Base-by-base conservation (phyloP, 2,888 invertebrate genomes). In the Xestia sexstrigata region DNA sequence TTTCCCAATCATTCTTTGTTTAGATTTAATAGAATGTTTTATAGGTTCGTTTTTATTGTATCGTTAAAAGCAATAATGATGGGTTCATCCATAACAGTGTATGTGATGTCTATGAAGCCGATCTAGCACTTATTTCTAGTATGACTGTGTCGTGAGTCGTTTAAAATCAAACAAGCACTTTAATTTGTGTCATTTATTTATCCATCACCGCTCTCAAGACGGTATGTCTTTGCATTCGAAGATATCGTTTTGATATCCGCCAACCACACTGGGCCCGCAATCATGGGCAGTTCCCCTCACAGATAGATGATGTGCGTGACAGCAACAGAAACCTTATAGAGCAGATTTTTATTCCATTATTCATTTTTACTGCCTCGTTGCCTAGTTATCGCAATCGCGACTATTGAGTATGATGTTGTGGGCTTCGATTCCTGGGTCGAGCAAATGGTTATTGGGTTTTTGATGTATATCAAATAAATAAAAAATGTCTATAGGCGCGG, bases 1-100 rank as follows among this genome's bases (percentile, higher is more conserved):
- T 65, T n/a, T 26, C 23, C 47, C n/a, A 65, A 81, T 74, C 26
- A 58, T 15, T 81, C 39, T 65, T 58, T 65, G 55, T 80, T 80
- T 30, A n/a, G 20, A n/a, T 65, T 47, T 26, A 30, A 30, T 73
- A 1, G 23, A 63, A 63, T 35, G 23, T 47, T 47, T 63, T 80
- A 42, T 23, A 52, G 1, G n/a, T 35, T 66, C 3, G 11, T 23
- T 47, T 77, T 55, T 39, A 55, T 35, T 76, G 13, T 39, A 17
- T 13, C 35, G n/a, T 60, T 23, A 26, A 30, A 26, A 20, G 3
- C 9, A 35, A 45, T 5, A 6, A 8, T 23, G 4, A 3, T 42
- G 17, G 8, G 9, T 35, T 15, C 17, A 73, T 42, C 23, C n/a
- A 42, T 30, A 55, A 8, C 8, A 52, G 30, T 52, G 42, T 11